These are phyloP conservation scores for Epinephelus lanceolatus DNA, from an alignment of 2,113 vertebrate species.

Conservation along the genomic window DNA sequence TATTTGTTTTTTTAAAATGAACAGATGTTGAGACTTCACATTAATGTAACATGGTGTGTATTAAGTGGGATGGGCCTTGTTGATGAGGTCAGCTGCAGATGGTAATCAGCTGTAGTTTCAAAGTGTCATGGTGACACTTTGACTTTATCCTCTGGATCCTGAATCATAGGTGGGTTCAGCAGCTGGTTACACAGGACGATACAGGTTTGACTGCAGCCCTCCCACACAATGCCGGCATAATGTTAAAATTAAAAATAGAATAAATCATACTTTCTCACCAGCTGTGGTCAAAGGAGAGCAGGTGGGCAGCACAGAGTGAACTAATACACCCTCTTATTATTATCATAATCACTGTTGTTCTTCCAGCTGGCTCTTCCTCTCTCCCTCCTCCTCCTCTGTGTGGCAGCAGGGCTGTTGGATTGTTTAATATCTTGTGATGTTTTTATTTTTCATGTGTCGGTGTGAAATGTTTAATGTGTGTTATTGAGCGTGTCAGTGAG, in stretches of 20 bases:
- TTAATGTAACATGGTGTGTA: no score
- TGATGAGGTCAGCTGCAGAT: no score
- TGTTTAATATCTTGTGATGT: conserved; percentile 20
- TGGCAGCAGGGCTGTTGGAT: conserved; percentile 11
- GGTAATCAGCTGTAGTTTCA: no score
- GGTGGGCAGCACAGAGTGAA: conserved; percentile 26
- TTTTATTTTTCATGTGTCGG: conserved; percentile 26
- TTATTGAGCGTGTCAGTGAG: conserved; percentile 10
- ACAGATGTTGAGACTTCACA: no score
- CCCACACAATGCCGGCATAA: background rate
- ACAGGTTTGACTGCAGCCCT: background rate
- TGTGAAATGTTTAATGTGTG: conserved; percentile 30
- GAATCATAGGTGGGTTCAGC: background rate
- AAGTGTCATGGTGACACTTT: no score
- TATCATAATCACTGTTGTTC: conserved; percentile 9
- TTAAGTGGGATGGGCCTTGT: no score
- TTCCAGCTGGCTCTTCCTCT: conserved; percentile 24
- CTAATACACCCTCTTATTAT: background rate
- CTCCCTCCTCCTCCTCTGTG: background rate
- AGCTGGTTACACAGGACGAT: background rate
- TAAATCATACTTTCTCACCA: background rate
- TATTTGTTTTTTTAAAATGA: no score
- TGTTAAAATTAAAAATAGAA: background rate
- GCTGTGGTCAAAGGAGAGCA: conserved; percentile 29
- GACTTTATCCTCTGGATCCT: background rate